Percentiles rank a stretch among this genome's conserved stretches.
Evolutionary conservation across 2,888 invertebrate genomes (phyloP).

Genomic region (Eudemis profundana): DNA sequence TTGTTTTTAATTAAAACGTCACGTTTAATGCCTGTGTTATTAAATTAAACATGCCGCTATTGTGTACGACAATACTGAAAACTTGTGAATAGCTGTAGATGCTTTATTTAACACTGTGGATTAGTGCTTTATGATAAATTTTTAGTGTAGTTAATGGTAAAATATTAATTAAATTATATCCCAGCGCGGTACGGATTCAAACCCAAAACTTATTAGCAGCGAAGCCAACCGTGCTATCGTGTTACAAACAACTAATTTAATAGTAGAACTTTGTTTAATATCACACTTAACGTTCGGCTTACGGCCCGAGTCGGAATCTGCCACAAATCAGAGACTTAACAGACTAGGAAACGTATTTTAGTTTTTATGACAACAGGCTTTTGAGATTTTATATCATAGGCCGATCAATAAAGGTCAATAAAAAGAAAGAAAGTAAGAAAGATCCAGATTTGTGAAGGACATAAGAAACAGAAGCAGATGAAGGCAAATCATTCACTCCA

Average conservation of each 20-base stretch:
- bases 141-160: background rate
- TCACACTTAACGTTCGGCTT: slow-evolving; percentile 47
- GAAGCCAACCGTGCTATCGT: slow-evolving; percentile 41
- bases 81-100: too few species aligned
- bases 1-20: slow-evolving; percentile 35
- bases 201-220: slow-evolving; percentile 16
- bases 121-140: too few species aligned
- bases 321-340: background rate
- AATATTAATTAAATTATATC: background rate
- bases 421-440: too few species aligned
- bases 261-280: slow-evolving; percentile 52
- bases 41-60: background rate
- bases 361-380: too few species aligned
- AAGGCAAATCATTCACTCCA: too few species aligned
- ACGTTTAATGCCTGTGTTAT: slow-evolving; percentile 17
- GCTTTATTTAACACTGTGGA: background rate
- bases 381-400: too few species aligned
- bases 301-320: background rate
- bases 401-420: too few species aligned
- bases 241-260: slow-evolving; percentile 45
- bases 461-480: too few species aligned
- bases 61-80: too few species aligned
- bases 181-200: background rate
- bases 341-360: too few species aligned
- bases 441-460: too few species aligned